Evolutionary conservation across 37 sponge, comb jelly and placozoan genomes (phyloP).

Genomic region (Geodia barretti): DNA sequence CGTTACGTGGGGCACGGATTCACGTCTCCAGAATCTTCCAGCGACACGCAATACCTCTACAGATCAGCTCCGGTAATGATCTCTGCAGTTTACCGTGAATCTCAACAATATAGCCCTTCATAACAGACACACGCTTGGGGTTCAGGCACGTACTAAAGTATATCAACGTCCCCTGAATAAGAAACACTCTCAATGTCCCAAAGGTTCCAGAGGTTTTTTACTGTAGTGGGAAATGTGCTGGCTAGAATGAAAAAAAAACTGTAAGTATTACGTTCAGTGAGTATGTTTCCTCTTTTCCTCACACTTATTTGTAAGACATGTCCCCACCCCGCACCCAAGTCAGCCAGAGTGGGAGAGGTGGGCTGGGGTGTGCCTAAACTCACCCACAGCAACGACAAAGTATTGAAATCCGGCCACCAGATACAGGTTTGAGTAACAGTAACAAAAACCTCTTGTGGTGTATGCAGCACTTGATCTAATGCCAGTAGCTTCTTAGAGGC

Average conservation of each 20-base stretch:
- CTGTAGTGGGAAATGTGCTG: too few relatives aligned
- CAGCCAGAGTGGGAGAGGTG: slow-evolving; percentile 71
- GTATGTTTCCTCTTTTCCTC: background rate
- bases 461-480: background rate
- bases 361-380: slow-evolving; percentile 83
- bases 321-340: slow-evolving; percentile 69
- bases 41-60: slow-evolving; percentile 70
- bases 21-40: slow-evolving; percentile 77
- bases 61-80: slow-evolving; percentile 67
- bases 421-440: slow-evolving; percentile 80
- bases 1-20: slow-evolving; percentile 67
- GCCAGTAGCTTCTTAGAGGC: too few relatives aligned
- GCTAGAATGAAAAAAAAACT: too few relatives aligned
- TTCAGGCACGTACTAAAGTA: too few relatives aligned
- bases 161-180: too few relatives aligned
- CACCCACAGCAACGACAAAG: slow-evolving; percentile 3
- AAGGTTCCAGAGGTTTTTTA: too few relatives aligned
- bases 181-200: too few relatives aligned
- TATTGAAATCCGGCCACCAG: slow-evolving; percentile 69
- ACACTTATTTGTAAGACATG: slow-evolving; percentile 12
- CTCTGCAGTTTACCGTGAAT: too few relatives aligned
- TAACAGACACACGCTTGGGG: too few relatives aligned
- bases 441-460: background rate
- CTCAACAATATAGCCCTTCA: too few relatives aligned
- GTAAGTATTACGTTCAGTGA: too few relatives aligned